Conservation (phyloP, 2,113 vertebrate genomes). For the Ciconia maguari region DNA sequence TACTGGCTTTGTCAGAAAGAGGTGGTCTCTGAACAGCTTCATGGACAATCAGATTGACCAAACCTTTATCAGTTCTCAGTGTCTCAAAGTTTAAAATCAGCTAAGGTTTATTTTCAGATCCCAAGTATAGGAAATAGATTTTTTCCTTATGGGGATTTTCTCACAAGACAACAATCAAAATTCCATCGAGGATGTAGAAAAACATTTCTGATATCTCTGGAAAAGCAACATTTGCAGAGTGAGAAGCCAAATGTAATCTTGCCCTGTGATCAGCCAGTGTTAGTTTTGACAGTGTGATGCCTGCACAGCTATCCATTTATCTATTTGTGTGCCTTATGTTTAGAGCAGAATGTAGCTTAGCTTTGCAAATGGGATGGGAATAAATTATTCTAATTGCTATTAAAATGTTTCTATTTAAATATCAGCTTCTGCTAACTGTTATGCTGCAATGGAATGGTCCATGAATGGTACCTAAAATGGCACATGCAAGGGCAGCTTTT, state of each 20-base stretch:
- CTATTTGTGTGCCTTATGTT: not conserved
- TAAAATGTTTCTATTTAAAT: constrained; percentile 22
- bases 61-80: not conserved
- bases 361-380: constrained; percentile 13
- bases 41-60: not conserved
- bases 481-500: not conserved
- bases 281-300: not conserved
- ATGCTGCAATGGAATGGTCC: not conserved
- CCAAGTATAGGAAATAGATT: not conserved
- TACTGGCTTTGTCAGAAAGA: not conserved
- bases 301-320: not conserved
- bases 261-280: not conserved
- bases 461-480: not conserved
- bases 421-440: not conserved
- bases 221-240: not conserved
- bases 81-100: not conserved
- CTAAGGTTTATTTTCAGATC: not conserved
- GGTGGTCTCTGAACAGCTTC: not conserved
- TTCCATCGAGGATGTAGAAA: not conserved
- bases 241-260: not conserved
- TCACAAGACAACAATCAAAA: not conserved
- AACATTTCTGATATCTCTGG: not conserved
- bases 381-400: constrained; percentile 28
- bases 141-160: not conserved
- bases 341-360: not conserved